A percentile compares a stretch with the other conserved stretches of the same genome.
phyloP scores from a whole-genome alignment of 2,888 invertebrate species.

The Drosophila neotestacea region DNA sequence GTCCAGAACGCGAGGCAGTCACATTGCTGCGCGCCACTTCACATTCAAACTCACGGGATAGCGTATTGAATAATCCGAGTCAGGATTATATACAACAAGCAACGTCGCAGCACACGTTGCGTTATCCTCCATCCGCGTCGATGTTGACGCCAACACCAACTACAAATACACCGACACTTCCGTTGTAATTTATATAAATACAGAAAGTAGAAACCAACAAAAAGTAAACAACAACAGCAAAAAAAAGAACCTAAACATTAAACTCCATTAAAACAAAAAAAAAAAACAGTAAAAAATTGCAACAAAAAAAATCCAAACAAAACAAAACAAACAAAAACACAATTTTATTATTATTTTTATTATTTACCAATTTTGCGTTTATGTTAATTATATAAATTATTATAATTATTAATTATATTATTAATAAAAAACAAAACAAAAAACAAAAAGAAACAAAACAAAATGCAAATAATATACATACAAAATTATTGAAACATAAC shows the following conservation, averaged over 20 bases:
- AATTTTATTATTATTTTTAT: slow-evolving; percentile 80
- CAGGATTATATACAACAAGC: slow-evolving; percentile 87
- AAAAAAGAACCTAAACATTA: slow-evolving; percentile 30
- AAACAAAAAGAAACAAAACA: slow-evolving; percentile 48
- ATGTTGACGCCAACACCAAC: slow-evolving; percentile 86
- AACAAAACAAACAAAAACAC: slow-evolving; percentile 46
- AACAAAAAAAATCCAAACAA: slow-evolving; percentile 53
- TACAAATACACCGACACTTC: slow-evolving; percentile 86
- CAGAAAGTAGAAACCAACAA: slow-evolving; percentile 29
- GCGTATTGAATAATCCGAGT: slow-evolving; percentile 86
- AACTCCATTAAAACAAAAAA: slow-evolving; percentile 47
- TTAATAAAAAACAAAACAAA: slow-evolving; percentile 64
- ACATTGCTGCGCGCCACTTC: slow-evolving; percentile 88
- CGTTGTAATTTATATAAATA: slow-evolving; percentile 84
- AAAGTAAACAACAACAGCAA: slow-evolving; percentile 3
- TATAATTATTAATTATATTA: slow-evolving; percentile 83
- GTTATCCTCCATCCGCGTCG: slow-evolving; percentile 86
- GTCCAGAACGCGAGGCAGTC: slow-evolving; percentile 88
- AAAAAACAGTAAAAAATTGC: slow-evolving; percentile 59
- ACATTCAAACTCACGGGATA: slow-evolving; percentile 88
- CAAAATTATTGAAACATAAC: slow-evolving; percentile 46
- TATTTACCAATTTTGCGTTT: slow-evolving; percentile 83
- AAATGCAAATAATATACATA: slow-evolving; percentile 59
- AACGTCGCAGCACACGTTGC: slow-evolving; percentile 86
- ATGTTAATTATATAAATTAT: slow-evolving; percentile 84